Conservation (phyloP, 2,113 vertebrate species). For the Labeo rohita region DNA sequence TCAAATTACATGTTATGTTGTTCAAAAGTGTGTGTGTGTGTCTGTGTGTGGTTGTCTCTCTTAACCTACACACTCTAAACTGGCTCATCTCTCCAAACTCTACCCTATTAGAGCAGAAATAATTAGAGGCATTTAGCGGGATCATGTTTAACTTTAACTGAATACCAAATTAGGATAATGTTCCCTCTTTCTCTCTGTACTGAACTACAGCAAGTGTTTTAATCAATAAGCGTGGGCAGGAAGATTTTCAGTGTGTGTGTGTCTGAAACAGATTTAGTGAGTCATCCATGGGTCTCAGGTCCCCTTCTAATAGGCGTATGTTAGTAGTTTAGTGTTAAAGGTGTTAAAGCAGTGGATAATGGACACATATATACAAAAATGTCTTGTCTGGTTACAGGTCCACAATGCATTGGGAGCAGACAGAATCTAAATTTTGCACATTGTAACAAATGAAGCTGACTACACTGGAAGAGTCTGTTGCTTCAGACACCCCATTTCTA, state of each 20-base stretch:
- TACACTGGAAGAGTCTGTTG: background rate
- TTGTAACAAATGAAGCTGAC: background rate
- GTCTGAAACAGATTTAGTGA: conserved; percentile 5
- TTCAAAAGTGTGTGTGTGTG: conserved; percentile 14
- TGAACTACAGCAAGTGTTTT: conserved; percentile 8
- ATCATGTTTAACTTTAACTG: conserved; percentile 33
- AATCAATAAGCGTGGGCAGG: conserved; percentile 32
- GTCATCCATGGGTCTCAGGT: background rate
- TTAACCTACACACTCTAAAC: conserved; percentile 22
- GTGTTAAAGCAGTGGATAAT: background rate
- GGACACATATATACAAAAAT: background rate
- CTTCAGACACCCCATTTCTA: background rate
- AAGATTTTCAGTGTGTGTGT: background rate
- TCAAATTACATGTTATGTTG: background rate
- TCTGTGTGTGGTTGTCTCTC: conserved; percentile 59
- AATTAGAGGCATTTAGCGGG: conserved; percentile 29
- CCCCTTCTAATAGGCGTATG: background rate
- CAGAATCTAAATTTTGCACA: background rate
- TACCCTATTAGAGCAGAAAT: conserved; percentile 27
- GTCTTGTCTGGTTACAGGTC: background rate
- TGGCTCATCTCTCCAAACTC: conserved; percentile 8
- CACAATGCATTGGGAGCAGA: background rate
- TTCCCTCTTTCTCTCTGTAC: conserved; percentile 53
- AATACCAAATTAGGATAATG: conserved; percentile 28
- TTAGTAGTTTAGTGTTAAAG: conserved; percentile 39